Evolutionary conservation across 2,797 vertebrate species (phyloP), one percentile per base, ranked within the genome.

Genomic region (Taeniopygia guttata): DNA sequence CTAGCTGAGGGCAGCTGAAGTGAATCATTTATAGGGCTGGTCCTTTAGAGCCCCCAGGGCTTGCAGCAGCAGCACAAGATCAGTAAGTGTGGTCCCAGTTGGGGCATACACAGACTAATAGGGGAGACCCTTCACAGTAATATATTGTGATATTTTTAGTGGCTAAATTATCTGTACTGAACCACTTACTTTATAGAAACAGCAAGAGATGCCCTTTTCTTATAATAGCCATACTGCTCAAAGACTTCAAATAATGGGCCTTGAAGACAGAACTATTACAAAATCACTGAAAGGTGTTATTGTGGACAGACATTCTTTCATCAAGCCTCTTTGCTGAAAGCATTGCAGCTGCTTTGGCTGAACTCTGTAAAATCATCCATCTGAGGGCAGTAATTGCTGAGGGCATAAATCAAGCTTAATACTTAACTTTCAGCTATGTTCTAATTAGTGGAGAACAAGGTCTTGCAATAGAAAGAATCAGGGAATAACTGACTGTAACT

Each of bases 381-480:
- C 63, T 27, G 16, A 80, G 46, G 27, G 76, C 40, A 91, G 43
- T 59, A 89, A 92, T 22, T 76, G 38, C 68, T 75, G 55, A 77
- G 82, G 73, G 58, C 66, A 76, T 63, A 93, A 83, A 89, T 78
- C 87, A 84, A 92, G 23, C 32, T 55, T 67, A 85, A 73, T 27
- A 18, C 54, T 70, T 93, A 86, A 91, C 73, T 75, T 88, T 58
- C 23, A 52, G 76, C 73, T 66, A 36, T 58, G 66, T 88, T 84
- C 73, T 94, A 93, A 95, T 93, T 91, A 94, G 85, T 29, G 48
- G 73, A 49, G 85, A 91, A 89, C 66, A 84, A 95, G 73, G 51
- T 72, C 55, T 83, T 92, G 74, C 69, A 73, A 68, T 74, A 40
- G 68, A 87, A 93, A 68, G 54, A 77, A 80, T 51, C 40, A 43